phyloP scores from a whole-genome alignment of 2,797 vertebrate species.

The Gymnocypris eckloni region DNA sequence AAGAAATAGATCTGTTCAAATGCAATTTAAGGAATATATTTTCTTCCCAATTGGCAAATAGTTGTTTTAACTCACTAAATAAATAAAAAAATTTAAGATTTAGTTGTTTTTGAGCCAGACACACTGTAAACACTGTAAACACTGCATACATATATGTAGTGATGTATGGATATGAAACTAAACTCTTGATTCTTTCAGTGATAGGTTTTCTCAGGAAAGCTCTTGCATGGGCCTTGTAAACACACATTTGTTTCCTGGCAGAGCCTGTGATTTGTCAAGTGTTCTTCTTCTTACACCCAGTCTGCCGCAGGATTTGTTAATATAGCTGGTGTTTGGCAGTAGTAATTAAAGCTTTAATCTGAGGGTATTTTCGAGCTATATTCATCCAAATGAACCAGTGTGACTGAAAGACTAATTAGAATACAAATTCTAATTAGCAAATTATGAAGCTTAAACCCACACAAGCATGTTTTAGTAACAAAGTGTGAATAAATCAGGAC shows the following conservation, averaged over 20 bases:
- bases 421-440: constrained; percentile 35
- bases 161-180: too few species aligned
- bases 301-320: neutral
- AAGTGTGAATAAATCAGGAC: constrained; percentile 12
- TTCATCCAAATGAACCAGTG: constrained; percentile 13
- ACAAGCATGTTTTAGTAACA: constrained; percentile 29
- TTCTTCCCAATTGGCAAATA: neutral
- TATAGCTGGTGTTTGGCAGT: constrained; percentile 29
- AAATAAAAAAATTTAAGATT: neutral
- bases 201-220: neutral
- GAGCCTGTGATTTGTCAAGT: neutral
- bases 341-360: constrained; percentile 36
- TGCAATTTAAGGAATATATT: neutral
- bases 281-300: neutral
- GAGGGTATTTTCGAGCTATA: constrained; percentile 16
- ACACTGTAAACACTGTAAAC: neutral
- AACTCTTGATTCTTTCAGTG: neutral
- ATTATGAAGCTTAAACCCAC: constrained; percentile 41
- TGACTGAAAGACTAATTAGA: constrained; percentile 30
- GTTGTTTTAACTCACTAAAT: neutral
- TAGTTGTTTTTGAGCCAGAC: neutral
- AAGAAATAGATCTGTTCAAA: neutral
- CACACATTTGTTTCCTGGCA: constrained; percentile 14
- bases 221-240: neutral
- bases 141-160: too few species aligned